Evolutionary conservation across 1,140 invertebrate species (phyloP).

Genomic region (Drosophila pachea): DNA sequence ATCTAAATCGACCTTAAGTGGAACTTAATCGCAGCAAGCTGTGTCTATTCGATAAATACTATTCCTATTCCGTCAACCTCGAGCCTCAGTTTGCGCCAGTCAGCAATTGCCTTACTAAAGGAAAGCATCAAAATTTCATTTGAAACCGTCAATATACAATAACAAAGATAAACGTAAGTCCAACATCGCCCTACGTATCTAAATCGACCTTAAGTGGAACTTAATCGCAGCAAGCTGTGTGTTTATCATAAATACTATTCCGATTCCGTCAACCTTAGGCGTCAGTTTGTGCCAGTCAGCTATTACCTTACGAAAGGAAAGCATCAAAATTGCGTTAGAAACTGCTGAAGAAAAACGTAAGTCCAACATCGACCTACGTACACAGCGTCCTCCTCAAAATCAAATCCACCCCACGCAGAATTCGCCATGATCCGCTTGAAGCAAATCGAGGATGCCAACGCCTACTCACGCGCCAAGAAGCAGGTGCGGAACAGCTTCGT

Average conservation of each 20-base stretch:
- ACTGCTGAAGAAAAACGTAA: too few species aligned
- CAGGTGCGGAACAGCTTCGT: constrained; percentile 52
- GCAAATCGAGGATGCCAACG: constrained; percentile 15
- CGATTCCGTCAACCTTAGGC: too few species aligned
- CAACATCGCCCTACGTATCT: too few species aligned
- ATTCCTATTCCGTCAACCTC: too few species aligned
- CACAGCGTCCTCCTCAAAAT: not conserved
- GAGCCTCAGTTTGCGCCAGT: too few species aligned
- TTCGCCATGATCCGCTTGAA: constrained; percentile 50
- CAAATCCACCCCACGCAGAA: not conserved
- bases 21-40: constrained; percentile 28
- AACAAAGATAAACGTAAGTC: too few species aligned
- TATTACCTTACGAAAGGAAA: not conserved
- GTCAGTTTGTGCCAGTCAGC: not conserved
- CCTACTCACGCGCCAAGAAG: constrained; percentile 36
- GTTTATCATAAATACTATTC: too few species aligned
- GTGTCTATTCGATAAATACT: too few species aligned
- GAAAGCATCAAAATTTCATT: too few species aligned
- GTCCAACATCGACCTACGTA: not conserved
- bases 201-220: constrained; percentile 25
- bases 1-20: constrained; percentile 27
- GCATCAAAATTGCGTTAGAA: constrained; percentile 10
- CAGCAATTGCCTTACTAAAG: too few species aligned
- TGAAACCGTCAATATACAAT: too few species aligned
- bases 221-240: constrained; percentile 32